Conservation (phyloP, 2,888 invertebrate genomes). For the Germaria angustata region DNA sequence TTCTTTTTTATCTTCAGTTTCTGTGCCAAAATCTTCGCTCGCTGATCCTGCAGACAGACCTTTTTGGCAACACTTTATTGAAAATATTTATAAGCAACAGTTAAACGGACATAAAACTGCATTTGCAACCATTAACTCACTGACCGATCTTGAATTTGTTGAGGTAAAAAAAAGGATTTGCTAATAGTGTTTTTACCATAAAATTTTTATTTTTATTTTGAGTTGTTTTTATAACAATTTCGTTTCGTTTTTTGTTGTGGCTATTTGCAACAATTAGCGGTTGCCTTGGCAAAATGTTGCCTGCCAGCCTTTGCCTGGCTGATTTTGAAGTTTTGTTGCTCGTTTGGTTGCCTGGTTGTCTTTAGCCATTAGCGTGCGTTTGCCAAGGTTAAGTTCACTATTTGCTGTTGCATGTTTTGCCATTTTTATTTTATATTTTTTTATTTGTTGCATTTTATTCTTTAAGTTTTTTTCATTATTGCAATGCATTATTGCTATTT, state of each 20-base stretch:
- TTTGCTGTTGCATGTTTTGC: slow-evolving; percentile 62
- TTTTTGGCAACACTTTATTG: slow-evolving; percentile 9
- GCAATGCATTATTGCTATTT: slow-evolving; percentile 43
- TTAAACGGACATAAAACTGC: slow-evolving; percentile 6
- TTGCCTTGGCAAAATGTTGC: slow-evolving; percentile 66
- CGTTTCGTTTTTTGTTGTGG: slow-evolving; percentile 46
- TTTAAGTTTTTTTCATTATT: neutral
- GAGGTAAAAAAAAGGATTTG: slow-evolving; percentile 31
- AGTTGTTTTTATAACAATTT: neutral
- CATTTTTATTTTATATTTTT: slow-evolving; percentile 15
- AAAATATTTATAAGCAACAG: neutral
- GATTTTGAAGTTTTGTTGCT: neutral
- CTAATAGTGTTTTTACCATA: neutral
- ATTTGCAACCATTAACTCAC: slow-evolving; percentile 6
- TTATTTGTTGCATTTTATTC: neutral
- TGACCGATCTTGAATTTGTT: slow-evolving; percentile 27
- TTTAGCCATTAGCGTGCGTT: slow-evolving; percentile 37
- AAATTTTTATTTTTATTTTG: slow-evolving; percentile 20
- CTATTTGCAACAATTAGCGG: slow-evolving; percentile 62
- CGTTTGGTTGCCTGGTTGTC: slow-evolving; percentile 8
- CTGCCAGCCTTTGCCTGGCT: slow-evolving; percentile 25
- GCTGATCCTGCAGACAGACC: no score
- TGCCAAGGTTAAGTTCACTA: slow-evolving; percentile 61
- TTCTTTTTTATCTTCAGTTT: no score
- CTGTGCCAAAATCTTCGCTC: no score